These are phyloP conservation scores for Tetanocera ferruginea DNA, from an alignment of 2,888 invertebrate species.

Conservation along the genomic window DNA sequence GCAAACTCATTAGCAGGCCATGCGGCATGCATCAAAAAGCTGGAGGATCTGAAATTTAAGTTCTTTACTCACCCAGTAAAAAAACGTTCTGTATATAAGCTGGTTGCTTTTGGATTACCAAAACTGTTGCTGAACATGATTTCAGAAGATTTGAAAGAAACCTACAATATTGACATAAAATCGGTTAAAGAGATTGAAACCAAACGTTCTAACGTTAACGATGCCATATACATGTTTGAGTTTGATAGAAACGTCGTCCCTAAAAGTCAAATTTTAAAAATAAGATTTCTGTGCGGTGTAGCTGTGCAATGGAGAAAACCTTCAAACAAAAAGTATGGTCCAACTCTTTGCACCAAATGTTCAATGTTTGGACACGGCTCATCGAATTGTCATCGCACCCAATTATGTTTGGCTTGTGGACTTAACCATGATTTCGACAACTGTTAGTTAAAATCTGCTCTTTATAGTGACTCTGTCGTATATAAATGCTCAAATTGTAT, in stretches of 20 bases:
- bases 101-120: too few species aligned
- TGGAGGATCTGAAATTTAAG: too few species aligned
- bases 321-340: conserved; percentile 2
- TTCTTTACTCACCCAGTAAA: too few species aligned
- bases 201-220: too few species aligned
- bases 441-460: neutral
- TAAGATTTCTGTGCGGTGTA: neutral
- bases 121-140: too few species aligned
- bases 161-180: too few species aligned
- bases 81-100: too few species aligned
- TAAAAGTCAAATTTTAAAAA: conserved; percentile 22
- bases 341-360: conserved; percentile 24
- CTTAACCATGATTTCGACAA: neutral
- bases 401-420: conserved; percentile 1
- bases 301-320: conserved; percentile 24
- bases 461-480: neutral
- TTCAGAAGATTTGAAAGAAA: too few species aligned
- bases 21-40: too few species aligned
- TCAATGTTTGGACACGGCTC: conserved; percentile 30
- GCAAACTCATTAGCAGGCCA: too few species aligned
- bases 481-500: conserved; percentile 22
- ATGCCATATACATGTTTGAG: neutral
- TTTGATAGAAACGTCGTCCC: neutral
- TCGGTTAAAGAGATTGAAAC: too few species aligned
- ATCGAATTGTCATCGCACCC: conserved; percentile 13